Evolutionary conservation across 2,888 invertebrate genomes (phyloP).

Genomic region (Sturmia bella): DNA sequence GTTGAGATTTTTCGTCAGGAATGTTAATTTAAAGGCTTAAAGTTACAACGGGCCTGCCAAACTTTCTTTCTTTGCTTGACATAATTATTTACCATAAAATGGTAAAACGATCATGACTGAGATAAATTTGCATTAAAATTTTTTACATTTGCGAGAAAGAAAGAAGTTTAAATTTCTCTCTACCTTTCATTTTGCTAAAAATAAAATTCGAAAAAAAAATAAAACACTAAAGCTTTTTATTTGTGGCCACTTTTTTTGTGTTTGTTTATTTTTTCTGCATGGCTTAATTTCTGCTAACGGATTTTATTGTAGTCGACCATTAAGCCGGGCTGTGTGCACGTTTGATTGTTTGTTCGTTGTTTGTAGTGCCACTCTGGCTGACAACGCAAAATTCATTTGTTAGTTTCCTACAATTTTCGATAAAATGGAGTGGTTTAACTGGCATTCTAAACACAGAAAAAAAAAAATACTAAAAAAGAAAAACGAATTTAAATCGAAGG

Average conservation of each 20-base stretch:
- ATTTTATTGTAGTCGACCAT: conserved; percentile 55
- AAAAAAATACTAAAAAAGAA: conserved; percentile 10
- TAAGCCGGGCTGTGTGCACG: conserved; percentile 24
- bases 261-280: conserved; percentile 23
- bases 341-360: background rate
- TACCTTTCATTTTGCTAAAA: conserved; percentile 6
- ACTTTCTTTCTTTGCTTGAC: background rate
- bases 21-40: background rate
- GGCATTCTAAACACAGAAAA: conserved; percentile 59
- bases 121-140: background rate
- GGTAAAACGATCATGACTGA: too few species aligned
- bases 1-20: conserved; percentile 10
- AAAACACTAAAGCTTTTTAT: background rate
- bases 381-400: conserved; percentile 48
- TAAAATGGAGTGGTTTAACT: background rate
- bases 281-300: conserved; percentile 54
- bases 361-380: conserved; percentile 40
- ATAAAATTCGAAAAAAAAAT: conserved; percentile 3
- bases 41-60: too few species aligned
- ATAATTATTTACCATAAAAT: too few species aligned
- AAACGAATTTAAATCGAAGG: conserved; percentile 20
- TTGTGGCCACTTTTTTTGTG: background rate
- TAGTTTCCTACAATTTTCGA: conserved; percentile 19
- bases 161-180: background rate
- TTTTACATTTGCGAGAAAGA: too few species aligned